Percentiles rank a stretch among this genome's conserved stretches.
Evolutionary conservation across 2,797 vertebrate species (phyloP).

Genomic region (Sternotherus odoratus): DNA sequence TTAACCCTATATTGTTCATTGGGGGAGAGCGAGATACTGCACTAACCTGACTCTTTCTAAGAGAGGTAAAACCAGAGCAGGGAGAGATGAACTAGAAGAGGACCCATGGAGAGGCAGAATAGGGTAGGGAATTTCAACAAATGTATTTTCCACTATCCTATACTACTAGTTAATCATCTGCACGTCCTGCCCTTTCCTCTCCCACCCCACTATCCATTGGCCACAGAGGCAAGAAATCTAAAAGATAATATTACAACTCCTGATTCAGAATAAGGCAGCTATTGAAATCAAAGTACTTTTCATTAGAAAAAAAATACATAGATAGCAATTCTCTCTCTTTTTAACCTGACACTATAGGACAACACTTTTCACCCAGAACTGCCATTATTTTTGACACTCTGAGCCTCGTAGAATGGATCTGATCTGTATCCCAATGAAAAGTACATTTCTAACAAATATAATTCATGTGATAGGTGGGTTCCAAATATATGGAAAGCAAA

Average conservation of each 20-base stretch:
- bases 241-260: not conserved
- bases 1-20: not conserved
- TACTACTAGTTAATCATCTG: not conserved
- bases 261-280: not conserved
- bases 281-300: not conserved
- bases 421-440: not conserved
- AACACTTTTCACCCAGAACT: not conserved
- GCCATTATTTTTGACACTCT: not conserved
- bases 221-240: slow-evolving; percentile 4
- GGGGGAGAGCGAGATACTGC: slow-evolving; percentile 2
- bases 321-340: not conserved
- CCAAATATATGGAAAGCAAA: not conserved
- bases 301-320: not conserved
- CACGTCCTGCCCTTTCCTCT: not conserved
- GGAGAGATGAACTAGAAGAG: not conserved
- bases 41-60: not conserved
- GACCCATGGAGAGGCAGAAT: not conserved
- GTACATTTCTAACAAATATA: not conserved
- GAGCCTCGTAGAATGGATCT: not conserved
- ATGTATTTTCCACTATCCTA: not conserved
- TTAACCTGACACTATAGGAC: not conserved
- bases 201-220: not conserved
- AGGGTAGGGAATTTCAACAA: not conserved
- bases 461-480: not conserved
- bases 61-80: not conserved